A percentile compares a stretch with the other conserved stretches of the same genome.
Conservation (phyloP, 2,888 invertebrate species). For the Amaurobius ferox region DNA sequence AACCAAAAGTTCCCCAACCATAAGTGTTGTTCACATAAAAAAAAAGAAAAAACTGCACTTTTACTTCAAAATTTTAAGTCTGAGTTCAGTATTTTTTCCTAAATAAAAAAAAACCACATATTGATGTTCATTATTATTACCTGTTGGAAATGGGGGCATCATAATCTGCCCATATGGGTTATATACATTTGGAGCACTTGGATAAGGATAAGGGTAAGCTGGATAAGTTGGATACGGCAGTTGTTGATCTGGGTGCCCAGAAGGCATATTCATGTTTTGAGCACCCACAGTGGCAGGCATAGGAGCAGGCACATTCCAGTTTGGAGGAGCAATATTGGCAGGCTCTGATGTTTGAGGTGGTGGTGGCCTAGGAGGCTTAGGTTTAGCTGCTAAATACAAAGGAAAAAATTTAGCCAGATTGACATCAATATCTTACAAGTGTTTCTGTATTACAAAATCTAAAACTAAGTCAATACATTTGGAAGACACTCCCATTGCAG, state of each 20-base stretch:
- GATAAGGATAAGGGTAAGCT: constrained; percentile 56
- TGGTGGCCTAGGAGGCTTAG: constrained; percentile 59
- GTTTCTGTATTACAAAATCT: no score
- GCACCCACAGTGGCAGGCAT: neutral
- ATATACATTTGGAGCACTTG: constrained; percentile 58
- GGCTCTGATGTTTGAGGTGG: constrained; percentile 54
- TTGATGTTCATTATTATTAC: no score
- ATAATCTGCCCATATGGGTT: constrained; percentile 57
- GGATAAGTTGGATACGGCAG: constrained; percentile 46
- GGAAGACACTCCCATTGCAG: no score
- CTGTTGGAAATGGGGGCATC: constrained; percentile 60
- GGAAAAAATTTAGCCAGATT: no score
- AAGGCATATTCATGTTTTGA: neutral
- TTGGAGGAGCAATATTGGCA: constrained; percentile 7
- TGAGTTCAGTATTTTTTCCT: no score
- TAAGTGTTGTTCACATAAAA: no score
- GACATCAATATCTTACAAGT: no score
- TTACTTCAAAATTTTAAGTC: no score
- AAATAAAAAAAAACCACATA: no score
- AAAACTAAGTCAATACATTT: no score
- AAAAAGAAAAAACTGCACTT: no score
- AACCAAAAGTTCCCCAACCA: no score
- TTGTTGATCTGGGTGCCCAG: neutral
- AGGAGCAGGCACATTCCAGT: constrained; percentile 27
- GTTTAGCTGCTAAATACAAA: neutral